Conservation (phyloP, 2,888 invertebrate genomes). For the Hirtodrosophila alboralis region DNA sequence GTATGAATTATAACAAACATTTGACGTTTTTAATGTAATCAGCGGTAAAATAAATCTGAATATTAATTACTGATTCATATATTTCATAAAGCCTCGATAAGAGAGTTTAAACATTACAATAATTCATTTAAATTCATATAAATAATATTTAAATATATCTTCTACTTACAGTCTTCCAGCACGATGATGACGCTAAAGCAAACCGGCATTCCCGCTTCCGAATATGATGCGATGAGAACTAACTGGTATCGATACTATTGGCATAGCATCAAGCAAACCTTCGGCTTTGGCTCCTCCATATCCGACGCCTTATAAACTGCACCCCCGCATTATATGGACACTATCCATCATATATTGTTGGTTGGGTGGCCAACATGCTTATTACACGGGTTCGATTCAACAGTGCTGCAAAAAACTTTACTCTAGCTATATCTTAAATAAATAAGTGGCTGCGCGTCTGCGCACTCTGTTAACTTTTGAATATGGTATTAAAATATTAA, state of each 20-base stretch:
- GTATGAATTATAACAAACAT: too few species aligned
- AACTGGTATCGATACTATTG: conserved; percentile 98
- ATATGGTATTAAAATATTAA: conserved; percentile 42
- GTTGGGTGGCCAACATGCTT: conserved; percentile 18
- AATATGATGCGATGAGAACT: conserved; percentile 90
- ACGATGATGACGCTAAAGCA: conserved; percentile 93
- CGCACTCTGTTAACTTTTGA: conserved; percentile 45
- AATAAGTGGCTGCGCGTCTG: conserved; percentile 8
- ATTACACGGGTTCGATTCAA: conserved; percentile 28
- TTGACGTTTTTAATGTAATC: too few species aligned
- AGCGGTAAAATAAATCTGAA: too few species aligned
- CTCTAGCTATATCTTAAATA: conserved; percentile 54
- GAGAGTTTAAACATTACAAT: too few species aligned
- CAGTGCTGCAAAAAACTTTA: conserved; percentile 32
- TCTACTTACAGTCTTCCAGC: conserved; percentile 88
- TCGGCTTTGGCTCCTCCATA: conserved; percentile 81
- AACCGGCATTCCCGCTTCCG: conserved; percentile 92
- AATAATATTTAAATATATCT: neutral
- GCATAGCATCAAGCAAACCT: conserved; percentile 91
- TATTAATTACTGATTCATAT: too few species aligned
- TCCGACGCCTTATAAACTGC: conserved; percentile 55
- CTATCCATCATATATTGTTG: conserved; percentile 9
- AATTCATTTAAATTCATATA: too few species aligned
- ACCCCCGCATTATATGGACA: conserved; percentile 11
- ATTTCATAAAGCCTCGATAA: too few species aligned